Evolutionary conservation across 2,113 vertebrate species (phyloP).

Genomic region (Eulemur macaco): DNA sequence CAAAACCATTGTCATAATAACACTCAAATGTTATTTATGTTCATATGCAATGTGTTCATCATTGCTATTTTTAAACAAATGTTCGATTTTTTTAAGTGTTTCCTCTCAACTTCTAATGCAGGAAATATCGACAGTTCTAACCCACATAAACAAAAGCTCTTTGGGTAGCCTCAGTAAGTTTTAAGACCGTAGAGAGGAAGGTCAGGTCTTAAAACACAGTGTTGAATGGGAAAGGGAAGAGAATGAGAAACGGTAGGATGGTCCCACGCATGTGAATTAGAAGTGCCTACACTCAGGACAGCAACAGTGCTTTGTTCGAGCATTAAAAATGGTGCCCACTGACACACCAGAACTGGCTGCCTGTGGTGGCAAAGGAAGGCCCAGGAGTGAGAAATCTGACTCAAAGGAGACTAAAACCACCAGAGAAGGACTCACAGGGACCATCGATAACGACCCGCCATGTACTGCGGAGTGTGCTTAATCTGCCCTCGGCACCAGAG

Average conservation of each 20-base stretch:
- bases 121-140: slow-evolving; percentile 27
- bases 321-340: accelerated
- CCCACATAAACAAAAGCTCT: slow-evolving; percentile 63
- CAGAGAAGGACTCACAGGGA: background rate
- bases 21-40: background rate
- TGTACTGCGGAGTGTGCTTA: background rate
- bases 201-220: background rate
- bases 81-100: background rate
- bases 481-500: background rate
- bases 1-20: background rate
- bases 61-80: background rate
- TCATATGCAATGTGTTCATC: background rate
- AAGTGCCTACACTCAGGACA: background rate
- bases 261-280: background rate
- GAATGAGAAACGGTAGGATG: background rate
- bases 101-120: background rate
- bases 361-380: background rate
- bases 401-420: background rate
- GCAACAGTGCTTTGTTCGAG: background rate
- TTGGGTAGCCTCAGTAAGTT: background rate
- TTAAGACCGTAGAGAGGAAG: background rate
- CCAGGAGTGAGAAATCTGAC: background rate
- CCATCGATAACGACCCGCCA: accelerated
- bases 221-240: background rate
- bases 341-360: accelerated